These are phyloP conservation scores for Torymus texanus DNA, from an alignment of 2,888 invertebrate species.

Conservation along the genomic window DNA sequence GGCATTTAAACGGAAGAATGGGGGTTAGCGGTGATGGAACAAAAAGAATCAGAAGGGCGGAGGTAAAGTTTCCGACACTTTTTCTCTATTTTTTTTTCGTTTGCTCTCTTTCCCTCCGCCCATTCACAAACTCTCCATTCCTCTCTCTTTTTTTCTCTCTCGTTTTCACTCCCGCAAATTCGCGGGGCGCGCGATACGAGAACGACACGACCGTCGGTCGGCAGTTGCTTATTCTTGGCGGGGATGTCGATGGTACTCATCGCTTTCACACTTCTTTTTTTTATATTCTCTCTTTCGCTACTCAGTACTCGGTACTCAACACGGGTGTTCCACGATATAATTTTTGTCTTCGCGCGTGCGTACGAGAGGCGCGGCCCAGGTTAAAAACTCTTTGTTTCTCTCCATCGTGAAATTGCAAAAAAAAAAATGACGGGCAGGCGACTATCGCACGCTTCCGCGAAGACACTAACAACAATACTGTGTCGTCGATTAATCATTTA, in stretches of 20 bases:
- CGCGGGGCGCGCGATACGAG: constrained; percentile 52
- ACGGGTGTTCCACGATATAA: background rate
- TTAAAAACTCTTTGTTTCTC: constrained; percentile 8
- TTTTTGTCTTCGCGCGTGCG: constrained; percentile 3
- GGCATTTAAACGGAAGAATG: constrained; percentile 32
- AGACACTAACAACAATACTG: constrained; percentile 22
- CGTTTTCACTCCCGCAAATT: no score
- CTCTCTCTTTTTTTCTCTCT: no score
- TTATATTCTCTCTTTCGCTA: constrained; percentile 1
- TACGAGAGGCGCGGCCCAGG: constrained; percentile 10
- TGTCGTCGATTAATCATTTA: constrained; percentile 21
- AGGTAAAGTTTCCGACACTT: constrained; percentile 16
- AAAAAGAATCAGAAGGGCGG: constrained; percentile 3
- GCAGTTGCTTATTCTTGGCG: constrained; percentile 61
- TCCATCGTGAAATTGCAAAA: constrained; percentile 36
- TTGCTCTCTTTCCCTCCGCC: constrained; percentile 14
- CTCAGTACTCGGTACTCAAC: background rate
- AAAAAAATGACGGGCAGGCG: background rate
- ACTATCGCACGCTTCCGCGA: constrained; percentile 12
- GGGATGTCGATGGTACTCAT: constrained; percentile 58
- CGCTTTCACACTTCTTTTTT: constrained; percentile 24
- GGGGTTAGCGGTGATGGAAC: background rate
- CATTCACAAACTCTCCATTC: constrained; percentile 22
- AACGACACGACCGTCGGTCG: constrained; percentile 61
- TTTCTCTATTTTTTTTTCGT: background rate